phyloP scores from a whole-genome alignment of 2,888 invertebrate genomes.

The Drosophila helvetica region DNA sequence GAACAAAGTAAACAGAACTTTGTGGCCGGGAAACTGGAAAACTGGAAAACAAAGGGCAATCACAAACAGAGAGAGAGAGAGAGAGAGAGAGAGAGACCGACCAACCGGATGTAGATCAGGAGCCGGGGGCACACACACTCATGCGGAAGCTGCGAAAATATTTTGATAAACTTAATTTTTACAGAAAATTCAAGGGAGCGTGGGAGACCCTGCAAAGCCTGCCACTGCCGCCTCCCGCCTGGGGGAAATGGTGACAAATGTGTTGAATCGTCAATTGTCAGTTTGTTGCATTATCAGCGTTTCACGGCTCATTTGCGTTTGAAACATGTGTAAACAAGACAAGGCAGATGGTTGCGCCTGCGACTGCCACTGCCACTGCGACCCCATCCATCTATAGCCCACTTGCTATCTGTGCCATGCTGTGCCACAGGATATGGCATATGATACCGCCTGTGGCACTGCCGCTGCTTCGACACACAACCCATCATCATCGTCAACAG shows the following conservation, averaged over 20 bases:
- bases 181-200: not conserved
- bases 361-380: not conserved
- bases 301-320: slow-evolving; percentile 76
- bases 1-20: not conserved
- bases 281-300: slow-evolving; percentile 71
- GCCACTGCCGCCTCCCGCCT: not conserved
- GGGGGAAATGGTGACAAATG: slow-evolving; percentile 25
- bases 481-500: slow-evolving; percentile 48
- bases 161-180: slow-evolving; percentile 11
- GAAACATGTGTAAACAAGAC: slow-evolving; percentile 75
- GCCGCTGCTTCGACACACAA: slow-evolving; percentile 30
- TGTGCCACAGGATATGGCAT: slow-evolving; percentile 33
- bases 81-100: not conserved
- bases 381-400: slow-evolving; percentile 11
- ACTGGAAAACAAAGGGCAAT: slow-evolving; percentile 7
- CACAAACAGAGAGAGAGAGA: not conserved
- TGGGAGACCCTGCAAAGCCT: not conserved
- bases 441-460: slow-evolving; percentile 36
- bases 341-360: slow-evolving; percentile 38
- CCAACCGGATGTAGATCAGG: not conserved
- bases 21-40: not conserved
- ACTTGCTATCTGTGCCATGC: not conserved
- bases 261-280: slow-evolving; percentile 64
- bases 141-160: not conserved
- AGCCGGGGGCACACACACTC: no score